These are phyloP conservation scores for Ephialtes manifestator DNA, from an alignment of 2,888 invertebrate species.

Conservation along the genomic window DNA sequence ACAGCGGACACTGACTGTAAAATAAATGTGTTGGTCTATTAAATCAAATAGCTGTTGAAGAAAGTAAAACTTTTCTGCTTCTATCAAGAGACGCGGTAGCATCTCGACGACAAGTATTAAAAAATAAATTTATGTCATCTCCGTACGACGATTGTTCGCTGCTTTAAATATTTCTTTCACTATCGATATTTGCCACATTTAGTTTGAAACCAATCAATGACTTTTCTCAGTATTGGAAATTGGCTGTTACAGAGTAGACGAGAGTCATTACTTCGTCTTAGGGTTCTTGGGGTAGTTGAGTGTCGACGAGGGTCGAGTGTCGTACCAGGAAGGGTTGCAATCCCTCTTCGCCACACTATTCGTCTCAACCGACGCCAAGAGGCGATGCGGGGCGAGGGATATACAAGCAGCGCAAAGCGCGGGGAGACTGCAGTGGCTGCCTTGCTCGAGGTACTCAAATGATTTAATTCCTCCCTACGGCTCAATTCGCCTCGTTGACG, in stretches of 20 bases:
- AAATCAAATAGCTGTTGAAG: no score
- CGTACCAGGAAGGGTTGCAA: conserved; percentile 53
- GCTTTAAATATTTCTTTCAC: no score
- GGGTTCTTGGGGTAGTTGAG: conserved; percentile 57
- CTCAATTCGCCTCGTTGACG: conserved; percentile 58
- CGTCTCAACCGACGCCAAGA: neutral
- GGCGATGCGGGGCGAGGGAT: neutral
- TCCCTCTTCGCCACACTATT: conserved; percentile 25
- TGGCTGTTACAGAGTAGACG: conserved; percentile 6
- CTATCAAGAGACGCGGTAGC: no score
- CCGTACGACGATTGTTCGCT: no score
- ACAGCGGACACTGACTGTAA: no score
- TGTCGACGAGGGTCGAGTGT: conserved; percentile 58
- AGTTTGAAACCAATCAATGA: no score
- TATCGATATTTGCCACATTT: no score
- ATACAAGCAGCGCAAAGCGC: conserved; percentile 4
- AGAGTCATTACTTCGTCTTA: conserved; percentile 37
- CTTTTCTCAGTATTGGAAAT: neutral
- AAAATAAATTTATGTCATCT: no score
- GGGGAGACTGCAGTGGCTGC: conserved; percentile 5
- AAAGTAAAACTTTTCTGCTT: no score
- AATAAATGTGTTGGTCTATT: no score
- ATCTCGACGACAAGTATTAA: no score
- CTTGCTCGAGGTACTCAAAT: conserved; percentile 55
- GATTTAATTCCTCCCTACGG: conserved; percentile 66